Percentiles rank a stretch among this genome's conserved stretches.
Evolutionary conservation across 2,797 vertebrate species (phyloP).

Genomic region (Rhodeus uyekii): DNA sequence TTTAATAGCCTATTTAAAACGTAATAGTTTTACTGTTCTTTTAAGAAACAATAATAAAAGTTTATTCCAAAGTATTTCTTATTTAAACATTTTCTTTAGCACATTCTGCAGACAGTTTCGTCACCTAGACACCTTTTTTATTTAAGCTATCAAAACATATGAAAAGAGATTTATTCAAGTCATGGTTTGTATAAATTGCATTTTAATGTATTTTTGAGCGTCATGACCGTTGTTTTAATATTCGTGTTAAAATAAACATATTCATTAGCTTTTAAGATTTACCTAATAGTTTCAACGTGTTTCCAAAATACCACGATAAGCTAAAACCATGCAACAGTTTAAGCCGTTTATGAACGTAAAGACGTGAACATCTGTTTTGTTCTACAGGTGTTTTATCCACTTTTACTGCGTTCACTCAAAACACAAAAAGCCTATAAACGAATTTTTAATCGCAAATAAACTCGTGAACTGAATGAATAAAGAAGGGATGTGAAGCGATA

Average conservation of each 20-base stretch:
- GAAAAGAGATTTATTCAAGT: background rate
- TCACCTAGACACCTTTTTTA: background rate
- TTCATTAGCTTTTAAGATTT: background rate
- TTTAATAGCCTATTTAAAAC: background rate
- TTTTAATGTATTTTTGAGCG: background rate
- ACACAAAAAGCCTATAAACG: background rate
- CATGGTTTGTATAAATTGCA: background rate
- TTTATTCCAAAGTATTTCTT: background rate
- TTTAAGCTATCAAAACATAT: background rate
- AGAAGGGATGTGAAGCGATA: background rate
- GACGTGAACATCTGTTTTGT: background rate
- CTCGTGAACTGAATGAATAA: background rate
- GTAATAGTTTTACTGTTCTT: background rate
- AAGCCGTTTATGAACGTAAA: background rate
- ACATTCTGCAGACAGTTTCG: background rate
- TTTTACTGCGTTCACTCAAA: background rate
- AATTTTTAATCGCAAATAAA: background rate
- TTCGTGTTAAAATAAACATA: background rate
- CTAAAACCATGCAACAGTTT: background rate
- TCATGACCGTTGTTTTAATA: background rate
- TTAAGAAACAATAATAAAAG: background rate
- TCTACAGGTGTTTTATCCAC: slow-evolving; percentile 2
- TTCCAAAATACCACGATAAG: background rate
- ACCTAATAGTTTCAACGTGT: background rate
- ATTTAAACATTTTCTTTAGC: background rate